Base-by-base conservation (phyloP, 2,113 vertebrate genomes). In the Odontophorus gujanensis region DNA sequence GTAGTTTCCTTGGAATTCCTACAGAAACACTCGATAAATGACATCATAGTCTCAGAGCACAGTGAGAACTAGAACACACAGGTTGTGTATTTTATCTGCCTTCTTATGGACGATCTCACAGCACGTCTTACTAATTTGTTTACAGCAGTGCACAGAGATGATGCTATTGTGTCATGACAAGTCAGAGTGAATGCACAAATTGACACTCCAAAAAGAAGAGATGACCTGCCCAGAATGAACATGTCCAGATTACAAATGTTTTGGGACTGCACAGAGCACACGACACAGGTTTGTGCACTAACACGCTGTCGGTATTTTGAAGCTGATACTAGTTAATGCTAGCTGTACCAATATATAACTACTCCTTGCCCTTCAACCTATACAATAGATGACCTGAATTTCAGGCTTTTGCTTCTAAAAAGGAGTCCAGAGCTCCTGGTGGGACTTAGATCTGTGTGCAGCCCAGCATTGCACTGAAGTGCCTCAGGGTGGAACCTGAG, bases 341-440 rank as follows among this genome's bases (percentile, higher is more conserved):
- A 88, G n/a, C 22, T 50, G 4, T 17, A 68, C 72, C 7, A 83
- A 79, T 24, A 62, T 0, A 32, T 7, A 38, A 59, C 42, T 26
- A 45, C 28, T n/a, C 26, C 20, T 7, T 45, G 13, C 21, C 18
- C 11, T 50, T 45, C 36, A 14, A 21, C 7, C 7, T 45, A 30
- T 3, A 55, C 1, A 5, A 15, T 26, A 4, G 17, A 65, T 78
- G n/a, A 51, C 18, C 40, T 61, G 36, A 57, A 24, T 69, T 85
- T 28, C 34, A 78, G 40, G 30, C 26, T 80, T 38, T 76, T 72
- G n/a, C 38, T 84, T 74, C 45, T 69, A 30, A 15, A 66, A 13
- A 5, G 61, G 20, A 34, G 7, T 38, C 24, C 2, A 0, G 24
- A 71, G 36, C 18, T 6, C 8, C 30, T 17, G 28, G 47, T 3